Conservation (phyloP, 2,797 vertebrate genomes). For the Tapera naevia region DNA sequence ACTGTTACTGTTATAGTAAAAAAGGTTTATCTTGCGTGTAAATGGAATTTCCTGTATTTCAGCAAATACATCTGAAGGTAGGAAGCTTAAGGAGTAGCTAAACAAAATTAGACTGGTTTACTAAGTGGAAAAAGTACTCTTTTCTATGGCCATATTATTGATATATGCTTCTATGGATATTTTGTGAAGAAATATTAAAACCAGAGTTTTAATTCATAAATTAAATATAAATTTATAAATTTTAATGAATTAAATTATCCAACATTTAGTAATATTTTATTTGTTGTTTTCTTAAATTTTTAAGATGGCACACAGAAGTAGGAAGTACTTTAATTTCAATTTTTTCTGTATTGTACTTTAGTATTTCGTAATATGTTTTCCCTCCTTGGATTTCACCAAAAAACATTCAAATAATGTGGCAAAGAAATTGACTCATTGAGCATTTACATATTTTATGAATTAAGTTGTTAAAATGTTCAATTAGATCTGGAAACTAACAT, state of each 20-base stretch:
- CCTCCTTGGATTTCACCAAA: neutral
- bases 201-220: neutral
- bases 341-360: neutral
- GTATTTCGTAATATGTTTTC: neutral
- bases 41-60: neutral
- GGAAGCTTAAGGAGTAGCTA: neutral
- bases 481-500: neutral
- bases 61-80: neutral
- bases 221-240: no score
- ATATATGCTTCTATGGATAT: neutral
- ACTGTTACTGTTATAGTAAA: neutral
- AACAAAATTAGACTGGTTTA: neutral
- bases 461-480: neutral
- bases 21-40: neutral
- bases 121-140: neutral
- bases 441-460: neutral
- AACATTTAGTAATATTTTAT: neutral
- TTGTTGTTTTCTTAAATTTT: neutral
- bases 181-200: neutral
- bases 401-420: neutral
- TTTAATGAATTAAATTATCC: neutral
- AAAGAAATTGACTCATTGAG: neutral
- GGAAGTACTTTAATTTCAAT: neutral
- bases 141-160: neutral
- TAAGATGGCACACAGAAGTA: neutral